These are phyloP conservation scores for Rostratula benghalensis DNA, from an alignment of 2,113 vertebrate genomes.

Conservation along the genomic window DNA sequence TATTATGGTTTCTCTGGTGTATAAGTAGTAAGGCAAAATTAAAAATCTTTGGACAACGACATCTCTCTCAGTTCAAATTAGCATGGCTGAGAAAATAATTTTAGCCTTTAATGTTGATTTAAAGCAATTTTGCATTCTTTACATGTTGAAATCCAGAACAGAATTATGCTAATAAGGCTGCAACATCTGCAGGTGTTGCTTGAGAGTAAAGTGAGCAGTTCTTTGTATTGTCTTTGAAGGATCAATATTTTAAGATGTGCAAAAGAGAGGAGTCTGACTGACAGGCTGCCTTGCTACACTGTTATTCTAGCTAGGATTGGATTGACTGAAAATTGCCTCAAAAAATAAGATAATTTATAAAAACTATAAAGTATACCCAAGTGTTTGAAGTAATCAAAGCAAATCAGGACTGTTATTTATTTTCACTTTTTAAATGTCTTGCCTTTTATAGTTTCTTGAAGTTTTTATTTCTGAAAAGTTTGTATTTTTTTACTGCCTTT, in stretches of 20 bases:
- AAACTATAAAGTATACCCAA: background rate
- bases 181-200: conserved; percentile 1
- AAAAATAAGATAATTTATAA: conserved; percentile 13
- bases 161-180: background rate
- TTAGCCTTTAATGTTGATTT: conserved; percentile 35
- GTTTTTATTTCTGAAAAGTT: background rate
- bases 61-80: conserved; percentile 13
- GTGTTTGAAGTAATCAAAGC: background rate
- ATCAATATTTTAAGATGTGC: conserved; percentile 10
- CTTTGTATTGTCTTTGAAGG: conserved; percentile 21
- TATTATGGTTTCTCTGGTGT: conserved; percentile 31
- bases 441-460: background rate
- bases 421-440: background rate
- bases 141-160: background rate
- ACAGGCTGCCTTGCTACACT: background rate
- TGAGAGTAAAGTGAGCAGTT: background rate
- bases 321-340: conserved; percentile 7
- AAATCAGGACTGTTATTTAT: background rate
- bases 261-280: background rate
- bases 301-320: background rate
- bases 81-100: conserved; percentile 22
- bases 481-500: background rate
- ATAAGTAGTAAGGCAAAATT: conserved; percentile 26
- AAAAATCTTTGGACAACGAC: background rate
- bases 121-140: conserved; percentile 6